phyloP scores from a whole-genome alignment of 2,113 vertebrate genomes.

The Hystrix cristata region DNA sequence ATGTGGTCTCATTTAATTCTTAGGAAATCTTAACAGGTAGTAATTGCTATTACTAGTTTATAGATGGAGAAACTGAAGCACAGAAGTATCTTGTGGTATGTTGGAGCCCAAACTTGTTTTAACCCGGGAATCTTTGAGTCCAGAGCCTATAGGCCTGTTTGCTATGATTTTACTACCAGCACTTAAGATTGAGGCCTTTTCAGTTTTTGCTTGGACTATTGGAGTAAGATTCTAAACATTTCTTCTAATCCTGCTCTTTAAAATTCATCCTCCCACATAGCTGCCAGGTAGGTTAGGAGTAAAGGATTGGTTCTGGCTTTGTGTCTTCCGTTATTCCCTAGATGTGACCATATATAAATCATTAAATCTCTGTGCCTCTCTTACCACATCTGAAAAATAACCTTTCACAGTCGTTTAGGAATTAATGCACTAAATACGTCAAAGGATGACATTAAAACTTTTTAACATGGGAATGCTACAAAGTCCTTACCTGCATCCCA shows the following conservation, averaged over 20 bases:
- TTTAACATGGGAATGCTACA: neutral
- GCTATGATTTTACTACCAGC: neutral
- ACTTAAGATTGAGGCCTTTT: neutral
- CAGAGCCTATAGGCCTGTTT: neutral
- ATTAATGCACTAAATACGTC: neutral
- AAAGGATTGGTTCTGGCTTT: neutral
- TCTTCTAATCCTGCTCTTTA: neutral
- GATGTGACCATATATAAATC: neutral
- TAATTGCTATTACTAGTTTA: neutral
- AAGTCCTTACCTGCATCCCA: neutral
- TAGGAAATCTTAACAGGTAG: neutral
- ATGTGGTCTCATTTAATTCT: neutral
- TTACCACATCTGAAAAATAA: neutral
- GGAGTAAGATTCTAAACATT: neutral
- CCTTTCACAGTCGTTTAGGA: neutral
- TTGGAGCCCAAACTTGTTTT: neutral
- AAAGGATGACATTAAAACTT: neutral
- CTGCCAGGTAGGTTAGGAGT: neutral
- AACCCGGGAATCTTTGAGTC: neutral
- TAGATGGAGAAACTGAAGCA: neutral
- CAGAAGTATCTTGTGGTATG: neutral
- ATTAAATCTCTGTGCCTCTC: neutral
- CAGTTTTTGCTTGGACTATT: neutral
- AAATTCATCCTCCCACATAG: neutral
- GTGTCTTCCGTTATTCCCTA: neutral